Conservation (phyloP, 2,888 invertebrate genomes). For the Nomada fabriciana region DNA sequence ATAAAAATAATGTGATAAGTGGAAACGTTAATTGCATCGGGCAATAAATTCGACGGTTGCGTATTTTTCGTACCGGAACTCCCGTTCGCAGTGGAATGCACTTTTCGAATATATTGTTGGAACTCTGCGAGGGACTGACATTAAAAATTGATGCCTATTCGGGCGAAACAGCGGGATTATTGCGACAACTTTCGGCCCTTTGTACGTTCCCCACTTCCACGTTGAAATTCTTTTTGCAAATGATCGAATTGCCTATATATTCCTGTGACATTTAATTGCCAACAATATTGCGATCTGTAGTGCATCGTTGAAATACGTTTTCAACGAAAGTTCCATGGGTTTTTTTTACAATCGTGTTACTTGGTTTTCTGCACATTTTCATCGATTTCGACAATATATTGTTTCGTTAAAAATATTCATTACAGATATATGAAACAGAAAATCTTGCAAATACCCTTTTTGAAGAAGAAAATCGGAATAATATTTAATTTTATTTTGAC, state of each 20-base stretch:
- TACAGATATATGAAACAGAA: too few species aligned
- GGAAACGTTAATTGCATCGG: neutral
- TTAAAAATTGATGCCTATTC: neutral
- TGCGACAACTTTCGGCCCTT: neutral
- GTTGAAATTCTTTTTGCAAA: neutral
- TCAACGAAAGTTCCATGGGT: neutral
- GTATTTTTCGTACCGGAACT: neutral
- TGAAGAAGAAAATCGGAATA: too few species aligned
- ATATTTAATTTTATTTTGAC: too few species aligned
- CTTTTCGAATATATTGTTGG: slow-evolving; percentile 8
- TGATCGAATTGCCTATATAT: neutral
- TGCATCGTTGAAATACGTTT: neutral
- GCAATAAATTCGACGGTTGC: neutral
- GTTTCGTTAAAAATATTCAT: too few species aligned
- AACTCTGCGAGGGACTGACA: neutral
- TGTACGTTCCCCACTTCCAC: neutral
- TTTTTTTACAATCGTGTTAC: neutral
- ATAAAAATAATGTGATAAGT: neutral
- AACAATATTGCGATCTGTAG: slow-evolving; percentile 9
- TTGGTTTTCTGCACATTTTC: neutral
- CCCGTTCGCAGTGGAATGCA: neutral
- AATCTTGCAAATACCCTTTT: too few species aligned
- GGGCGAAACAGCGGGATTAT: neutral
- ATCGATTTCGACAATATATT: too few species aligned
- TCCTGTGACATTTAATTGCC: slow-evolving; percentile 2